Conservation (phyloP, 2,797 vertebrate genomes). For the Alosa sapidissima region DNA sequence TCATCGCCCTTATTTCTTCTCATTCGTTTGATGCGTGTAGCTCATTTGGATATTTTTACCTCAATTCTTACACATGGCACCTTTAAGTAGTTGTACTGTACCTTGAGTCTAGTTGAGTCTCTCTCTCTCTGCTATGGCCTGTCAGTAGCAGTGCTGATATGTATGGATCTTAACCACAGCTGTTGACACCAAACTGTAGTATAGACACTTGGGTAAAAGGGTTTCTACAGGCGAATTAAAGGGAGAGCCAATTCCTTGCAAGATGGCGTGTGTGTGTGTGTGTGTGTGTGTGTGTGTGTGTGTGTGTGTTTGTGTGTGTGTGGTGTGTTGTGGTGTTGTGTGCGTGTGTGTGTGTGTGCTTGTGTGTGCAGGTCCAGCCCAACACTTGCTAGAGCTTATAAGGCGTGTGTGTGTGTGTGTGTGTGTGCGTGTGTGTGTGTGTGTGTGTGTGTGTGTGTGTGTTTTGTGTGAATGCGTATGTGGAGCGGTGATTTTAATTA, state of each 20-base stretch:
- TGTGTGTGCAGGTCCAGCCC: neutral
- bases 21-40: too few species aligned
- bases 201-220: conserved; percentile 17
- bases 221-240: neutral
- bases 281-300: conserved; percentile 15
- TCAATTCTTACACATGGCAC: too few species aligned
- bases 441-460: neutral
- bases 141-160: neutral
- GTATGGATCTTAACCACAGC: neutral
- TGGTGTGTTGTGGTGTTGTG: conserved; percentile 14
- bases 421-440: conserved; percentile 5
- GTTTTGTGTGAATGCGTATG: neutral
- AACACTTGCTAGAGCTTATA: too few species aligned
- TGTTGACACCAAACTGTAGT: neutral
- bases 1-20: too few species aligned
- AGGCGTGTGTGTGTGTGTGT: neutral
- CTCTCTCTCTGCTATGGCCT: neutral
- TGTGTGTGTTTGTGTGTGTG: too few species aligned
- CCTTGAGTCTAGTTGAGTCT: too few species aligned
- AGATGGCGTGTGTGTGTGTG: neutral
- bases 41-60: too few species aligned
- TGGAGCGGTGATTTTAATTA: conserved; percentile 51
- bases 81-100: too few species aligned
- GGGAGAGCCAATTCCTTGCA: neutral
- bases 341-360: conserved; percentile 11